Base-by-base conservation (phyloP, 2,113 vertebrate genomes). In the Spheniscus mendiculus region DNA sequence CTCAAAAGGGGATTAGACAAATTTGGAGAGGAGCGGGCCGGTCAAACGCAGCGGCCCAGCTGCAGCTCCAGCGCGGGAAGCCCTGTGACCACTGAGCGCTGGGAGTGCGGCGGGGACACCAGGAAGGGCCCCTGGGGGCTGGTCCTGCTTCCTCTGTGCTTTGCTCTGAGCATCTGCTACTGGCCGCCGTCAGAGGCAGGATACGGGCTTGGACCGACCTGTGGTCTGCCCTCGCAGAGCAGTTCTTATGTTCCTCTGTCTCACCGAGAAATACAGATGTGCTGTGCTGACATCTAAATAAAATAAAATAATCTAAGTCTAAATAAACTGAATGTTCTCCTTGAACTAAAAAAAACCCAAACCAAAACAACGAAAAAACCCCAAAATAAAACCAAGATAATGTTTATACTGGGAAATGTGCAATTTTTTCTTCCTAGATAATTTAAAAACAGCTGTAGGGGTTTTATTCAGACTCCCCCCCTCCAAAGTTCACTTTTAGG, bases 371-470 rank as follows among this genome's bases (percentile, higher is more conserved):
- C 29, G 89, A 70, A 87, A 84, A 85, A 50, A 2, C 1, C 22
- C 45, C 52, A 27, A 90, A 95, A 92, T 86, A 94, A 95, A 96
- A 79, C 77, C 36, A 61, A 80, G 89, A 91, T 70, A 77, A 92
- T 97, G 95, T 97, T 98, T 97, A 97, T 93, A 87, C 72, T 90
- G 86, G 80, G 78, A 97, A 97, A 95, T 67, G 88, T 85, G 87
- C 78, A 29, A 78, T 95, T 92, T 96, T 95, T 71, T 53, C 95
- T 70, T 93, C 87, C 80, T 96, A 85, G 87, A 88, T 90, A 89
- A 96, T 82, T 97, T 73, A 90, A 89, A 96, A 97, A 72, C 97
- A 98, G 87, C 97, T 97, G 96, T 91, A 91, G 94, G 65, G 93
- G 81, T 92, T 97, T 97, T 96, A 58, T 76, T 95, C 85, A 88